These are phyloP conservation scores for Clostera curtula DNA, from an alignment of 2,888 invertebrate species.

Conservation along the genomic window DNA sequence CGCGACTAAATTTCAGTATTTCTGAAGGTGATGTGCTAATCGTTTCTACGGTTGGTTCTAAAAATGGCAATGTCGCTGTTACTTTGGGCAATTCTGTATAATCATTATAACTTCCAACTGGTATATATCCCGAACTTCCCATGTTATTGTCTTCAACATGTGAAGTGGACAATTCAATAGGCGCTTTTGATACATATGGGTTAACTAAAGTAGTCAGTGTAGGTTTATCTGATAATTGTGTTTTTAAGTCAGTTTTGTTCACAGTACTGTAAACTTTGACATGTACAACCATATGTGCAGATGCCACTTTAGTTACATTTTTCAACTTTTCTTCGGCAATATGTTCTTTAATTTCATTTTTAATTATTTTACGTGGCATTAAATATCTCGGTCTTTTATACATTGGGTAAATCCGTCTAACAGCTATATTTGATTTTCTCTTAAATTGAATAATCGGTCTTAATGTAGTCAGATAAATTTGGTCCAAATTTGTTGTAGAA, in stretches of 20 bases:
- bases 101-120: too few relatives aligned
- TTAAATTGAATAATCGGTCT: conserved; percentile 50
- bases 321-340: conserved; percentile 10
- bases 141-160: conserved; percentile 56
- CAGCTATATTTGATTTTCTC: conserved; percentile 39
- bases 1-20: conserved; percentile 50
- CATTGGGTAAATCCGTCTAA: conserved; percentile 29
- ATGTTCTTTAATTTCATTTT: conserved; percentile 9
- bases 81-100: conserved; percentile 22
- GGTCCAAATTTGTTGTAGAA: conserved; percentile 25
- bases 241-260: conserved; percentile 20
- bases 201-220: conserved; percentile 18
- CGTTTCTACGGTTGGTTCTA: conserved; percentile 32
- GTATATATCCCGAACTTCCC: conserved; percentile 60
- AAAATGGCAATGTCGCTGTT: conserved; percentile 30
- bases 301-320: conserved; percentile 14
- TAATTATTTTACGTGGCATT: conserved; percentile 7
- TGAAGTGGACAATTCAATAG: conserved; percentile 36
- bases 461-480: conserved; percentile 53
- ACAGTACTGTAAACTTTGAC: conserved; percentile 75
- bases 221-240: too few relatives aligned
- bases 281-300: conserved; percentile 77
- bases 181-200: conserved; percentile 29
- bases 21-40: conserved; percentile 41
- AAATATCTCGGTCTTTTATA: conserved; percentile 30